These are phyloP conservation scores for Dynastes hyllus DNA, from an alignment of 2,888 invertebrate species.

Conservation along the genomic window DNA sequence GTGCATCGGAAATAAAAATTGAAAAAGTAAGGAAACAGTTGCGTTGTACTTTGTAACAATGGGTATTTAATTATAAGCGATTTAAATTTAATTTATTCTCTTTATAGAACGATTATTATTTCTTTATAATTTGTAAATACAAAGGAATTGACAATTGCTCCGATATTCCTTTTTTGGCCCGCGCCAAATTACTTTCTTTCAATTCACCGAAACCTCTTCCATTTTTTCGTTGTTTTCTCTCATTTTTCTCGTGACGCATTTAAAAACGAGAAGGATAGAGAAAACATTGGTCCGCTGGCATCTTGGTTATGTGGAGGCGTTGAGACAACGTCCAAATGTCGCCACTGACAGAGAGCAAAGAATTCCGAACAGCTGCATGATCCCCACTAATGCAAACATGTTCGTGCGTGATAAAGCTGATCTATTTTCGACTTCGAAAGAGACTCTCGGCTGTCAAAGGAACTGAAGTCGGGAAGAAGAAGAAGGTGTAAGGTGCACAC, in stretches of 20 bases:
- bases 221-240: not conserved
- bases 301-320: slow-evolving; percentile 60
- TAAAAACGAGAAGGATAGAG: slow-evolving; percentile 22
- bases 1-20: not conserved
- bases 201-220: too few species aligned
- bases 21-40: not conserved
- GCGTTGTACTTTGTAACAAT: not conserved
- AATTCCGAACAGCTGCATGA: slow-evolving; percentile 64
- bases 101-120: not conserved
- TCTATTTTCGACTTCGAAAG: slow-evolving; percentile 42
- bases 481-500: slow-evolving; percentile 3
- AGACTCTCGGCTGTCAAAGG: slow-evolving; percentile 34
- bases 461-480: slow-evolving; percentile 18
- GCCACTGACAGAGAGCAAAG: slow-evolving; percentile 62
- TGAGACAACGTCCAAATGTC: slow-evolving; percentile 63
- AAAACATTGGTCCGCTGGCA: slow-evolving; percentile 56
- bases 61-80: too few species aligned
- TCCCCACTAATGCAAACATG: slow-evolving; percentile 59
- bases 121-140: not conserved
- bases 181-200: too few species aligned
- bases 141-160: too few species aligned
- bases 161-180: too few species aligned
- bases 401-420: slow-evolving; percentile 31
- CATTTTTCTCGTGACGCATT: not conserved
- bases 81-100: too few species aligned